Conservation (phyloP, 2,888 invertebrate species). For the Theodoxus fluviatilis region DNA sequence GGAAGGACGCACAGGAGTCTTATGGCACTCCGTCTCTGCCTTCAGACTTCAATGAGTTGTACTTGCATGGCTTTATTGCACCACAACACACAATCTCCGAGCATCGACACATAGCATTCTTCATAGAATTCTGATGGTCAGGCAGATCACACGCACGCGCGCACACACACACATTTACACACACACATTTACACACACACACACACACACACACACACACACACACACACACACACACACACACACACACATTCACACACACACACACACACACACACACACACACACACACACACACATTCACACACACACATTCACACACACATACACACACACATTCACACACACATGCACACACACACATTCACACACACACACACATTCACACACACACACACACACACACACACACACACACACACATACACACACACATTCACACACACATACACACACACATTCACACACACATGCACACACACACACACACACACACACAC, state of each 20-base stretch:
- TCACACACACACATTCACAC: background rate
- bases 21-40: too few species aligned
- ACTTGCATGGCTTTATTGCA: too few species aligned
- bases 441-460: conserved; percentile 12
- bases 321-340: conserved; percentile 13
- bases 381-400: background rate
- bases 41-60: too few species aligned
- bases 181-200: conserved; percentile 9
- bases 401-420: background rate
- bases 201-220: conserved; percentile 15
- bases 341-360: conserved; percentile 20
- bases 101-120: background rate
- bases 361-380: conserved; percentile 20
- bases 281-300: background rate
- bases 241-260: conserved; percentile 14
- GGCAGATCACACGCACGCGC: background rate
- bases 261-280: background rate
- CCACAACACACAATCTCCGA: background rate
- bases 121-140: background rate
- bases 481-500: conserved; percentile 17
- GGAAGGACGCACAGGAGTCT: too few species aligned
- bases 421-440: background rate
- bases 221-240: conserved; percentile 19
- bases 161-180: conserved; percentile 9
- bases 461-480: conserved; percentile 1